Conservation (phyloP, 2,113 vertebrate species). For the Eurystomus gularis region DNA sequence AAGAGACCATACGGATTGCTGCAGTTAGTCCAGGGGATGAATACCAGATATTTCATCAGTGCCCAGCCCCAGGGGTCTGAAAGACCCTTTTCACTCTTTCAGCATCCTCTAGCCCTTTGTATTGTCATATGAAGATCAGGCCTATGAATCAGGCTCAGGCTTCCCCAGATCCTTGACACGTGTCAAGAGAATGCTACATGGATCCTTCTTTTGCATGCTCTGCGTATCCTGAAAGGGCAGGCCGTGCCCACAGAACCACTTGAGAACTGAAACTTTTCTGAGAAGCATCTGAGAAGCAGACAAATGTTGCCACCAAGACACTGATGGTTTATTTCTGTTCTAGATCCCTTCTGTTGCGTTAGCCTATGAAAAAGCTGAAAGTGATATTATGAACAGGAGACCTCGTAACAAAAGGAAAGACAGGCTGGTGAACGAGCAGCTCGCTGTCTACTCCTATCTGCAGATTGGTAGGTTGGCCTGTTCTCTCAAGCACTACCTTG, state of each 20-base stretch:
- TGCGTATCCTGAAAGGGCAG: background rate
- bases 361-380: conserved; percentile 83
- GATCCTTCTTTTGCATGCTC: background rate
- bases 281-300: background rate
- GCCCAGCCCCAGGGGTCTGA: background rate
- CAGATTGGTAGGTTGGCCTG: conserved; percentile 72
- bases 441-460: conserved; percentile 79
- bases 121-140: background rate
- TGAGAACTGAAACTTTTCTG: background rate
- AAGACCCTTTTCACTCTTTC: background rate
- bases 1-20: background rate
- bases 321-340: background rate
- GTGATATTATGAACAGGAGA: conserved; percentile 82
- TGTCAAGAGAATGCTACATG: accelerated
- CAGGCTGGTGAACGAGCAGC: conserved; percentile 76
- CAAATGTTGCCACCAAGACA: background rate
- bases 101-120: background rate
- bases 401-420: conserved; percentile 79
- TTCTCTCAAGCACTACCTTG: accelerated
- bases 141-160: background rate
- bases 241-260: background rate
- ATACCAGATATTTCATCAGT: background rate
- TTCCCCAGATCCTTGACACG: background rate
- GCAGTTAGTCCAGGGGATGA: background rate
- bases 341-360: conserved; percentile 82